A percentile compares a stretch with the other conserved stretches of the same genome.
Conservation (phyloP, 2,888 invertebrate species). For the Petrophora chlorosata region DNA sequence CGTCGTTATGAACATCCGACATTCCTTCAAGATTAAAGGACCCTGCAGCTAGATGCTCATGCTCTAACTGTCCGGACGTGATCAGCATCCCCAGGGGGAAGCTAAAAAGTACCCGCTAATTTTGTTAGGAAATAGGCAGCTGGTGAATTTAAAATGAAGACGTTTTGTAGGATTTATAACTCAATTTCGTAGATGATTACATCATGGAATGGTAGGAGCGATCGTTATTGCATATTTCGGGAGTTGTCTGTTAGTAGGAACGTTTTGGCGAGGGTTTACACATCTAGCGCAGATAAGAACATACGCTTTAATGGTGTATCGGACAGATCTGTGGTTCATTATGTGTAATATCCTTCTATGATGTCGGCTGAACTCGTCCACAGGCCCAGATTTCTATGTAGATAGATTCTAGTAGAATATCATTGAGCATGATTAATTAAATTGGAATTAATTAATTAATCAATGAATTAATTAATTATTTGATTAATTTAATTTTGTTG, state of each 20-base stretch:
- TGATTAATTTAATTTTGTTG: too few relatives aligned
- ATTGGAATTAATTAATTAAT: too few relatives aligned
- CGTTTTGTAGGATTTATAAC: slow-evolving; percentile 55
- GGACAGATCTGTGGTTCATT: too few relatives aligned
- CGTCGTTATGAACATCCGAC: slow-evolving; percentile 64
- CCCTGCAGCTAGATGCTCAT: slow-evolving; percentile 47
- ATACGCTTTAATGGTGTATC: too few relatives aligned
- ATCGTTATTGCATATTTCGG: slow-evolving; percentile 31
- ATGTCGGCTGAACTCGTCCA: too few relatives aligned
- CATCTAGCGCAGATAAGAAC: too few relatives aligned
- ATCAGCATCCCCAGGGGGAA: slow-evolving; percentile 48
- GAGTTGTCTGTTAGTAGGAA: slow-evolving; percentile 13
- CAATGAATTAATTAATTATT: too few relatives aligned
- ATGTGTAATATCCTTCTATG: too few relatives aligned
- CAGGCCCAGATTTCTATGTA: too few relatives aligned
- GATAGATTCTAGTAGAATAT: too few relatives aligned
- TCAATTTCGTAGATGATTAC: slow-evolving; percentile 52
- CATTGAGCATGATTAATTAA: too few relatives aligned
- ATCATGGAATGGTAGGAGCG: slow-evolving; percentile 35
- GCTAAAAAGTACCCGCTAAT: slow-evolving; percentile 66
- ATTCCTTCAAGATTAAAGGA: slow-evolving; percentile 74
- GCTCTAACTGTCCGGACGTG: slow-evolving; percentile 63
- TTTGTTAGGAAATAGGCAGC: slow-evolving; percentile 53
- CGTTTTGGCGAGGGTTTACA: too few relatives aligned
- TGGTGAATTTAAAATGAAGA: slow-evolving; percentile 57